Percentiles rank a stretch among this genome's conserved stretches.
Conservation (phyloP, 2,797 vertebrate genomes). For the Cryptoprocta ferox region DNA sequence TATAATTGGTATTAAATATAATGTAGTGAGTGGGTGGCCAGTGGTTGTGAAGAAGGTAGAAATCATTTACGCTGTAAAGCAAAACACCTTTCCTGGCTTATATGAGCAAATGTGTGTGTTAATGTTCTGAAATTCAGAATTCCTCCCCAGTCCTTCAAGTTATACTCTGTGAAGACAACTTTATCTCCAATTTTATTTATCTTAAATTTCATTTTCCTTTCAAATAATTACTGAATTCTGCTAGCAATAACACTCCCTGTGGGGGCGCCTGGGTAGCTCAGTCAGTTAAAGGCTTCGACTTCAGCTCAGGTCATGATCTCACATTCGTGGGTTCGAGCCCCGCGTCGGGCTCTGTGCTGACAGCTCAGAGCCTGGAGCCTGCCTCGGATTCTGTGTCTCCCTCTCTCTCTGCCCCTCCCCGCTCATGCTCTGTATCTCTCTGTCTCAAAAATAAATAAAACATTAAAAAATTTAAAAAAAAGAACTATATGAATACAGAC, state of each 20-base stretch:
- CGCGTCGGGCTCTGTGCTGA: too few relatives aligned
- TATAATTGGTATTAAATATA: slow-evolving; percentile 16
- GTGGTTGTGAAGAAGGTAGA: background rate
- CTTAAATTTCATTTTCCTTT: slow-evolving; percentile 31
- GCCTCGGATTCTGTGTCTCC: too few relatives aligned
- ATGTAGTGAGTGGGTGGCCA: background rate
- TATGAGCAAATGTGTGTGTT: slow-evolving; percentile 23
- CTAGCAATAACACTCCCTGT: background rate
- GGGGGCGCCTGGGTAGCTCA: too few relatives aligned
- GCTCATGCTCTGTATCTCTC: too few relatives aligned
- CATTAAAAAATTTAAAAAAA: too few relatives aligned
- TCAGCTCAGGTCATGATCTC: too few relatives aligned
- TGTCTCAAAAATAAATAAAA: too few relatives aligned
- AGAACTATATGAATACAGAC: background rate
- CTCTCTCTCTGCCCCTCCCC: too few relatives aligned
- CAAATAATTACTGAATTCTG: background rate
- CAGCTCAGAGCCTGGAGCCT: too few relatives aligned
- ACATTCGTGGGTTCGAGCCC: too few relatives aligned
- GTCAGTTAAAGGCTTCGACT: too few relatives aligned
- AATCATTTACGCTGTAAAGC: slow-evolving; percentile 16
- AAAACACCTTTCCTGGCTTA: slow-evolving; percentile 9
- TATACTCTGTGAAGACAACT: background rate
- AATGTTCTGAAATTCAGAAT: slow-evolving; percentile 45
- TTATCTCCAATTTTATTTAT: slow-evolving; percentile 39
- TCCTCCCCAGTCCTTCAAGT: background rate